Percentiles rank a stretch among this genome's conserved stretches.
Conservation (phyloP, 2,797 vertebrate genomes). For the Denticeps clupeoides region DNA sequence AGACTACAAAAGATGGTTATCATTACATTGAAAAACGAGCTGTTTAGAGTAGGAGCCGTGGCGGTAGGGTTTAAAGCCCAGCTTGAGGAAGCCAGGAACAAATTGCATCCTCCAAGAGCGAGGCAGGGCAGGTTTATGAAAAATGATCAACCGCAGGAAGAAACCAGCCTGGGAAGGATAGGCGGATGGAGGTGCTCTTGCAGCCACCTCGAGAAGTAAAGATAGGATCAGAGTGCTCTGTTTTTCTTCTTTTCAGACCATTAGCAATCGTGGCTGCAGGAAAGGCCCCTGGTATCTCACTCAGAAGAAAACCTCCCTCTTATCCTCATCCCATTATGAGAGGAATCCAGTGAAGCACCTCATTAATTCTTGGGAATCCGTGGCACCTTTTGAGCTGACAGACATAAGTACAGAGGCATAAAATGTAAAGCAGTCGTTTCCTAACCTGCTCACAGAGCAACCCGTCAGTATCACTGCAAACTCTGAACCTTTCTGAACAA, state of each 20-base stretch:
- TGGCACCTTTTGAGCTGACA: slow-evolving; percentile 21
- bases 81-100: slow-evolving; percentile 39
- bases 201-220: slow-evolving; percentile 14
- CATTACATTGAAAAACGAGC: slow-evolving; percentile 39
- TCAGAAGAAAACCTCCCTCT: slow-evolving; percentile 22
- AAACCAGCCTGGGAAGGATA: slow-evolving; percentile 6
- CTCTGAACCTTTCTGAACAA: too few species aligned
- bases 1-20: slow-evolving; percentile 38
- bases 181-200: not conserved
- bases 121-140: slow-evolving; percentile 13
- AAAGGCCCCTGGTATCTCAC: slow-evolving; percentile 17
- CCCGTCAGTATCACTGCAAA: slow-evolving; percentile 11
- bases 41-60: slow-evolving; percentile 21
- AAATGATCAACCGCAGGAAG: slow-evolving; percentile 14
- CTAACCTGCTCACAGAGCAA: slow-evolving; percentile 5
- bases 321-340: slow-evolving; percentile 14
- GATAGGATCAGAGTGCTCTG: slow-evolving; percentile 30
- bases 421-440: slow-evolving; percentile 19
- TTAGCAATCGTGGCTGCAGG: slow-evolving; percentile 34
- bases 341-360: slow-evolving; percentile 27
- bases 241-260: slow-evolving; percentile 33
- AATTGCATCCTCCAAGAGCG: slow-evolving; percentile 26
- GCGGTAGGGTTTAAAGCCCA: slow-evolving; percentile 32
- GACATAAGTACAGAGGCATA: slow-evolving; percentile 23
- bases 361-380: slow-evolving; percentile 29